These are phyloP conservation scores for Erpornis zantholeuca DNA, from an alignment of 2,113 vertebrate species.

Conservation along the genomic window DNA sequence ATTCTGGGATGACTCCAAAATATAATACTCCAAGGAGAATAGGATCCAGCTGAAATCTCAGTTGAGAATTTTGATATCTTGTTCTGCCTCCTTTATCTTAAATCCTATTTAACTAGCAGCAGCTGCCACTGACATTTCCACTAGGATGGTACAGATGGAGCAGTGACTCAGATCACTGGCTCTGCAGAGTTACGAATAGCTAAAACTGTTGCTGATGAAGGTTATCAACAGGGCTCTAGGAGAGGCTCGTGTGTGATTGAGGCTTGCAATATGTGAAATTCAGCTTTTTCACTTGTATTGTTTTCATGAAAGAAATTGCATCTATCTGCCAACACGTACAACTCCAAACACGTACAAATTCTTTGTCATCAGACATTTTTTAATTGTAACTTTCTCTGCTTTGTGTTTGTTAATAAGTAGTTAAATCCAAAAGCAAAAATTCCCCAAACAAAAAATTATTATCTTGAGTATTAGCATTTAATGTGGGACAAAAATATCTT, in stretches of 20 bases:
- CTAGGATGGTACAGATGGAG: conserved; percentile 52
- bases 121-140: conserved; percentile 53
- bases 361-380: not conserved
- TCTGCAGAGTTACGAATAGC: not conserved
- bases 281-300: not conserved
- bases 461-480: not conserved
- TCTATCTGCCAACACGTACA: not conserved
- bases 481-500: not conserved
- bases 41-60: conserved; percentile 1
- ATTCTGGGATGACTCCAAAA: not conserved
- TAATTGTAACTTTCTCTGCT: not conserved
- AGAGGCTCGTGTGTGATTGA: not conserved
- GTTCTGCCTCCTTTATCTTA: conserved; percentile 34
- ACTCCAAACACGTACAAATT: not conserved
- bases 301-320: not conserved
- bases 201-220: not conserved
- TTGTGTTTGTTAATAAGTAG: not conserved
- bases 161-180: conserved; percentile 50
- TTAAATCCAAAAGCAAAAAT: not conserved
- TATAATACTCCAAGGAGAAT: not conserved
- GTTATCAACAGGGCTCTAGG: not conserved
- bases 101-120: conserved; percentile 49
- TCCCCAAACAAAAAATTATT: not conserved
- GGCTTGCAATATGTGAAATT: not conserved
- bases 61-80: conserved; percentile 28